Conservation (phyloP, 2,797 vertebrate genomes). For the Rhadinocentrus ornatus region DNA sequence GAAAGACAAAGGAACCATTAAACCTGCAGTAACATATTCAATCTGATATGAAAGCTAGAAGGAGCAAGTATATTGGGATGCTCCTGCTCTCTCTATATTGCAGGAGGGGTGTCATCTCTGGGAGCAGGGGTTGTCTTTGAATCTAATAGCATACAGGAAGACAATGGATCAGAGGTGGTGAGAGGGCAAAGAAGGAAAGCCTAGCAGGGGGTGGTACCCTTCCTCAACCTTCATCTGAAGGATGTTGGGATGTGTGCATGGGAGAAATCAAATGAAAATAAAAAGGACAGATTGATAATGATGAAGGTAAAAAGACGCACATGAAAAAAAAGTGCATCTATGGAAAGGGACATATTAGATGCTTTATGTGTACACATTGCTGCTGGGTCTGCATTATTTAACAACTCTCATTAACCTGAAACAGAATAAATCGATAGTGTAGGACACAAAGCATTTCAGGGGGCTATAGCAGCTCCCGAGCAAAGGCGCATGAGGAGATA, state of each 20-base stretch:
- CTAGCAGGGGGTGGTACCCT: slow-evolving; percentile 1
- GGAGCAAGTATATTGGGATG: slow-evolving; percentile 35
- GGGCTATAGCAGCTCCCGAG: slow-evolving; percentile 27
- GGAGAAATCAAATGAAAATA: slow-evolving; percentile 4
- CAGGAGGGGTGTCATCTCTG: slow-evolving; percentile 45
- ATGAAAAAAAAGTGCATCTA: background rate
- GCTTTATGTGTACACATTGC: slow-evolving; percentile 21
- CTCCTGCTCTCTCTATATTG: slow-evolving; percentile 53
- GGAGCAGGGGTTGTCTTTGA: slow-evolving; percentile 41
- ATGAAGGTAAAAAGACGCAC: background rate
- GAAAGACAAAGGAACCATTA: slow-evolving; percentile 68
- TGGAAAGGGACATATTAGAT: background rate
- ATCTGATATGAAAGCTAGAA: slow-evolving; percentile 51
- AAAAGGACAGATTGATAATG: slow-evolving; percentile 15
- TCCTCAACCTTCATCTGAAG: slow-evolving; percentile 8
- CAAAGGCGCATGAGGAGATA: slow-evolving; percentile 38
- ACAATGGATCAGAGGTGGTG: slow-evolving; percentile 53
- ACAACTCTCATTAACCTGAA: slow-evolving; percentile 75
- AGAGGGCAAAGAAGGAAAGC: slow-evolving; percentile 26
- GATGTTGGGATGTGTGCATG: slow-evolving; percentile 27
- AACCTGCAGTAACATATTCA: slow-evolving; percentile 43
- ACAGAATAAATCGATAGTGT: slow-evolving; percentile 66
- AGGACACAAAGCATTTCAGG: slow-evolving; percentile 53
- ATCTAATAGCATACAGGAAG: slow-evolving; percentile 35
- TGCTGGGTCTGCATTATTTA: slow-evolving; percentile 79